Percentiles rank a stretch among this genome's conserved stretches.
phyloP scores from a whole-genome alignment of 1,140 invertebrate genomes.

The Cephus cinctus region DNA sequence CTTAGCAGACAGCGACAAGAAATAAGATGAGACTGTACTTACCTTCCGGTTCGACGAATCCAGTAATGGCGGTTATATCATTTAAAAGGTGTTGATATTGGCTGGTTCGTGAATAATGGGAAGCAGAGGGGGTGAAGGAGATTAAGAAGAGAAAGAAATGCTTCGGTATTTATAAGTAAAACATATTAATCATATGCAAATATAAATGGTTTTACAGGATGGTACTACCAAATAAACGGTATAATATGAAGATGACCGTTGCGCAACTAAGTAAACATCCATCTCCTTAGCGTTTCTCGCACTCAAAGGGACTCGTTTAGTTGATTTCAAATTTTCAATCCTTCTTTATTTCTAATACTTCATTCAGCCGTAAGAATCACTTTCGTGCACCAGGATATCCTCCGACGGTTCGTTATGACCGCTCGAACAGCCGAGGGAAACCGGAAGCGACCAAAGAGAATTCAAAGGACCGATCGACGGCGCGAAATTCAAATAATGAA shows the following conservation, averaged over 20 bases:
- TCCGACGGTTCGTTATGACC: slow-evolving; percentile 26
- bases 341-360: slow-evolving; percentile 4
- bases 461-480: slow-evolving; percentile 26
- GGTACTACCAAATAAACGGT: slow-evolving; percentile 50
- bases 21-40: no score
- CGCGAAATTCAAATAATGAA: slow-evolving; percentile 23
- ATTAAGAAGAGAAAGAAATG: slow-evolving; percentile 12
- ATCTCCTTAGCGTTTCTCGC: slow-evolving; percentile 4
- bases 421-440: slow-evolving; percentile 27
- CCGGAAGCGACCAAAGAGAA: slow-evolving; percentile 19
- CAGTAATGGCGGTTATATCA: no score
- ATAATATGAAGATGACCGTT: slow-evolving; percentile 45
- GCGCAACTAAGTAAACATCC: slow-evolving; percentile 33
- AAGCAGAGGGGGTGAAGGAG: background rate
- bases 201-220: slow-evolving; percentile 55
- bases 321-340: slow-evolving; percentile 19
- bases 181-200: slow-evolving; percentile 56
- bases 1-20: no score
- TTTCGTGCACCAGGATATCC: slow-evolving; percentile 18
- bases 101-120: no score
- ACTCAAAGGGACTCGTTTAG: background rate
- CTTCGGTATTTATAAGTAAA: slow-evolving; percentile 43
- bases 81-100: no score
- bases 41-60: no score
- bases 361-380: no score